These are phyloP conservation scores for Pollachius pollachius DNA, from an alignment of 2,113 vertebrate genomes.

Conservation along the genomic window DNA sequence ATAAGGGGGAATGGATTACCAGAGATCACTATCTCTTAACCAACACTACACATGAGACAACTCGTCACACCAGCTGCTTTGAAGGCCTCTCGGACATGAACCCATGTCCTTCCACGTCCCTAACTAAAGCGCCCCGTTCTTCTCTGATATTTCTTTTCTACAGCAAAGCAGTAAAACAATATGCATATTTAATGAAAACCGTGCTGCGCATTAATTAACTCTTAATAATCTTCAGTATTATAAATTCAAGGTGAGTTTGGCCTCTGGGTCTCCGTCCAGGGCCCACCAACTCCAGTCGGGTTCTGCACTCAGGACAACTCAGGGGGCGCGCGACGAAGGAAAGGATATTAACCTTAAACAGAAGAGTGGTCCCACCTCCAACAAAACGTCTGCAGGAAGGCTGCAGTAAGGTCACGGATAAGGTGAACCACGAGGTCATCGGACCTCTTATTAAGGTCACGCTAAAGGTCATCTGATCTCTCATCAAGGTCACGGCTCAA, in stretches of 20 bases:
- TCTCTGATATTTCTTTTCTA: not conserved
- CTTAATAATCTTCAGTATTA: not conserved
- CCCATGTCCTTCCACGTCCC: conserved; percentile 29
- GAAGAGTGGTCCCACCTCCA: conserved; percentile 29
- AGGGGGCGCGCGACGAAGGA: not conserved
- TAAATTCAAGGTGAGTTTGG: conserved; percentile 11
- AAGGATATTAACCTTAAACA: no score
- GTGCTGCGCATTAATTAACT: conserved; percentile 9
- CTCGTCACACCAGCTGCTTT: conserved; percentile 6
- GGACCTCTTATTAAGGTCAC: no score
- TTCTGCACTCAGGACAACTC: not conserved
- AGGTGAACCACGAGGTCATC: not conserved
- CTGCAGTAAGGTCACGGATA: conserved; percentile 40
- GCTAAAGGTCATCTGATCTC: no score
- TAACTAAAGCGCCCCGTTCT: conserved; percentile 4
- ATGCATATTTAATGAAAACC: conserved; percentile 6
- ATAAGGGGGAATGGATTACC: conserved; percentile 1
- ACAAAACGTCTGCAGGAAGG: conserved; percentile 55
- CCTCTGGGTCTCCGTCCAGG: conserved; percentile 37
- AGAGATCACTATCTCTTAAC: conserved; percentile 30
- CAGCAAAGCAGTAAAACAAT: conserved; percentile 4
- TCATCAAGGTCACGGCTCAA: no score
- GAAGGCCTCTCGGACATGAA: conserved; percentile 22
- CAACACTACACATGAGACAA: not conserved
- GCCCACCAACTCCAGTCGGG: conserved; percentile 55